Conservation (phyloP, 2,888 invertebrate species). For the Apotomis capreana region DNA sequence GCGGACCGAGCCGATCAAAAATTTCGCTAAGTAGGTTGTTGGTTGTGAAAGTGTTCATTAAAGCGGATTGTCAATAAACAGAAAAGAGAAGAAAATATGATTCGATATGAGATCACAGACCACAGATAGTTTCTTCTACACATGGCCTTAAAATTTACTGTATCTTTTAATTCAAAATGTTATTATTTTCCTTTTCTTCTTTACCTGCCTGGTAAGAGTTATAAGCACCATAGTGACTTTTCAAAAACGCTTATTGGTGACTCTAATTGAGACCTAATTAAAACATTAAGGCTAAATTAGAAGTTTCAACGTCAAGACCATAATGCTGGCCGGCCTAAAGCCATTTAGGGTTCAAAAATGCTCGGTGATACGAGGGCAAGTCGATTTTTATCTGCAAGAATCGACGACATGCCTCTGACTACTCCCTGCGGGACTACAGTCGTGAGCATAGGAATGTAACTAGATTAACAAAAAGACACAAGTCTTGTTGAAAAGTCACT, state of each 20-base stretch:
- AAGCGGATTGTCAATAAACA: no score
- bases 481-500: slow-evolving; percentile 12
- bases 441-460: slow-evolving; percentile 22
- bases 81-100: no score
- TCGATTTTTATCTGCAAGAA: neutral
- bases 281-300: slow-evolving; percentile 13
- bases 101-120: no score
- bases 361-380: slow-evolving; percentile 10
- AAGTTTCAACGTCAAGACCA: slow-evolving; percentile 4
- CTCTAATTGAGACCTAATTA: slow-evolving; percentile 13
- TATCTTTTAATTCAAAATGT: no score
- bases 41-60: no score
- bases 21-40: no score
- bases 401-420: slow-evolving; percentile 17
- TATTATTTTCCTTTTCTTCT: no score
- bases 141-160: no score
- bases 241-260: slow-evolving; percentile 4
- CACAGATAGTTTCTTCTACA: no score
- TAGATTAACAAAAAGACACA: neutral
- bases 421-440: slow-evolving; percentile 14
- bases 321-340: neutral
- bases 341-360: neutral
- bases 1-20: no score
- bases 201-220: neutral
- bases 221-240: neutral